These are phyloP conservation scores for Rhynchopsitta pachyrhyncha DNA, from an alignment of 2,113 vertebrate species.

Conservation along the genomic window DNA sequence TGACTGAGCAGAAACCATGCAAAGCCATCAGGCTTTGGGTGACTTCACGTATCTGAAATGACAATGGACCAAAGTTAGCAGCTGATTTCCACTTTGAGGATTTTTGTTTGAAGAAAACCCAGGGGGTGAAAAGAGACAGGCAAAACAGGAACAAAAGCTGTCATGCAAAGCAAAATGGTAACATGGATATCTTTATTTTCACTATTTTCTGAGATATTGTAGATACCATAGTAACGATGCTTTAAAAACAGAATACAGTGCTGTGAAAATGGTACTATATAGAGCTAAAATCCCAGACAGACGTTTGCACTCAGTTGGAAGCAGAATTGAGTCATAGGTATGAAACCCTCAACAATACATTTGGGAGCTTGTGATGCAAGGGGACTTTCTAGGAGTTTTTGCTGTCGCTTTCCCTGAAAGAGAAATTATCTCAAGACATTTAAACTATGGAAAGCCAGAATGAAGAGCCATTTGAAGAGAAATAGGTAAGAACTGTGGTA, in stretches of 20 bases:
- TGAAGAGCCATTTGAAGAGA: background rate
- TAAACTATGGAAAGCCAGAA: background rate
- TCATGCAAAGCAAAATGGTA: background rate
- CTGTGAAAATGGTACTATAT: background rate
- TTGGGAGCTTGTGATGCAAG: background rate
- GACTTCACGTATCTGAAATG: background rate
- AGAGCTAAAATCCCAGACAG: background rate
- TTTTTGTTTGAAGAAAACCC: background rate
- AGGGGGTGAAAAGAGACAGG: background rate
- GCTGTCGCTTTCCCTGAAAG: background rate
- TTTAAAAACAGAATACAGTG: background rate
- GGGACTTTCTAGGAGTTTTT: background rate
- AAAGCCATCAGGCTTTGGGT: background rate
- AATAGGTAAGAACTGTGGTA: background rate
- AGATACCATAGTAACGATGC: background rate
- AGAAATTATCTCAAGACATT: background rate
- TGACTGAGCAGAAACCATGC: background rate
- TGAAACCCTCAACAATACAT: background rate
- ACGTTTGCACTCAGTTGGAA: rapidly evolving
- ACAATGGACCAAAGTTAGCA: background rate
- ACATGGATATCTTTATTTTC: background rate
- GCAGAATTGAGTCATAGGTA: background rate
- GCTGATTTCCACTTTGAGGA: background rate
- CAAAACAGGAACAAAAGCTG: background rate
- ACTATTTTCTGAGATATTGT: background rate